Percentiles rank a stretch among this genome's conserved stretches.
Evolutionary conservation across 1,140 invertebrate species (phyloP).

Genomic region (Amphibalanus amphitrite): DNA sequence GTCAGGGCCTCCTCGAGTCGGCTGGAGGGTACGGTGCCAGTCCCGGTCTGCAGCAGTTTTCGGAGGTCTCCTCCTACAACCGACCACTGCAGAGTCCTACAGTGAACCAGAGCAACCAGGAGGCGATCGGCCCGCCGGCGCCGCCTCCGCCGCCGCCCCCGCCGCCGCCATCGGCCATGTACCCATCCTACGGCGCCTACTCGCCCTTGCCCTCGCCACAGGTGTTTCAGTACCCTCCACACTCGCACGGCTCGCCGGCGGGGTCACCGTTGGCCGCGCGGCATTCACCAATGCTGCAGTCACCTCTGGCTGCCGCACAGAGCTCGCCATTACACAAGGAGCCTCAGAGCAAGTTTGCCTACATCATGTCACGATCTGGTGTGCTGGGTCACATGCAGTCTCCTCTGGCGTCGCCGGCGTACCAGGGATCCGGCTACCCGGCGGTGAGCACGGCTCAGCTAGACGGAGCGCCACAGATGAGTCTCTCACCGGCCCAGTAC

Average conservation of each 20-base stretch:
- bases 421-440: slow-evolving; percentile 41
- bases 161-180: background rate
- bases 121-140: background rate
- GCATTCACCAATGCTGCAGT: slow-evolving; percentile 8
- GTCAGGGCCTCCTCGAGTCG: background rate
- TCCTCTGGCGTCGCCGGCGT: slow-evolving; percentile 19
- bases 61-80: slow-evolving; percentile 3
- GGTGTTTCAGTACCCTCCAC: slow-evolving; percentile 36
- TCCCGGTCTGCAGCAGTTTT: background rate
- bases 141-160: background rate
- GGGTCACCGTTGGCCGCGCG: slow-evolving; percentile 57
- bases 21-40: background rate
- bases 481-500: background rate
- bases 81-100: background rate
- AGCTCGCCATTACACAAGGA: background rate
- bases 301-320: background rate
- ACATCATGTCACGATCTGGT: slow-evolving; percentile 33
- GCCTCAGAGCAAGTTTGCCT: slow-evolving; percentile 49
- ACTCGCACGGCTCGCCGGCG: slow-evolving; percentile 30
- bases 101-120: slow-evolving; percentile 4
- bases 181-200: background rate
- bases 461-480: background rate
- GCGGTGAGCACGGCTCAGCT: background rate
- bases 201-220: slow-evolving; percentile 22
- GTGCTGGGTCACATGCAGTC: slow-evolving; percentile 25